Evolutionary conservation across 2,888 invertebrate genomes (phyloP), one percentile per base, ranked within the genome.

Genomic region (Lepidocyrtinus sp.): DNA sequence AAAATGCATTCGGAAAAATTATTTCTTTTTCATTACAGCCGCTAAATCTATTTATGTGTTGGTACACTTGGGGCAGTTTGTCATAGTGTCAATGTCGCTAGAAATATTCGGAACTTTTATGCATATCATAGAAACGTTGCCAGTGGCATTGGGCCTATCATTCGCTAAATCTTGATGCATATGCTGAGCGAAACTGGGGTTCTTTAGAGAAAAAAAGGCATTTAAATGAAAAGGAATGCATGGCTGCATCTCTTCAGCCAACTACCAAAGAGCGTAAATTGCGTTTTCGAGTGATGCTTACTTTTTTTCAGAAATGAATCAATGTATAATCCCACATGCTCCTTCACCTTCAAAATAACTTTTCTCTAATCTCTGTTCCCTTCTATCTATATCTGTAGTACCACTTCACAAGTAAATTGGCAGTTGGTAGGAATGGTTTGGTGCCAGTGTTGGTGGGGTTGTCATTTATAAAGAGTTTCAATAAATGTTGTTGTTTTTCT

Each of bases 51-150:
- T n/a, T n/a, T n/a, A n/a, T n/a, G n/a, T 36, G 5, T 36, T 36
- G 36, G 55, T n/a, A 17, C 55, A 55, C 15, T 55, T 55, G 55
- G 55, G 17, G n/a, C 55, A 55, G 55, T 55, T 55, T 55, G 55
- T 55, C 55, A 55, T 12, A 55, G 55, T 55, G 55, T 55, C 55
- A 55, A 55, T 55, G 55, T n/a, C 17, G 17, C 55, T 2, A 55
- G n/a, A 55, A 55, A 55, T n/a, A n/a, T 7, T 12, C 12, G 36
- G 5, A 36, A 36, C 36, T n/a, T 55, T 9, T 55, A 55, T 55
- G n/a, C n/a, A 36, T 55, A n/a, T 2, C 55, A 55, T 9, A n/a
- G 55, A 55, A 55, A 5, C 36, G 36, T 36, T 5, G 36, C 36
- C 5, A 36, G 12, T 55, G 55, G 55, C 55, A 55, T n/a, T 55